Base-by-base conservation (phyloP, 1,140 invertebrate species). In the Procambarus virginalis region DNA sequence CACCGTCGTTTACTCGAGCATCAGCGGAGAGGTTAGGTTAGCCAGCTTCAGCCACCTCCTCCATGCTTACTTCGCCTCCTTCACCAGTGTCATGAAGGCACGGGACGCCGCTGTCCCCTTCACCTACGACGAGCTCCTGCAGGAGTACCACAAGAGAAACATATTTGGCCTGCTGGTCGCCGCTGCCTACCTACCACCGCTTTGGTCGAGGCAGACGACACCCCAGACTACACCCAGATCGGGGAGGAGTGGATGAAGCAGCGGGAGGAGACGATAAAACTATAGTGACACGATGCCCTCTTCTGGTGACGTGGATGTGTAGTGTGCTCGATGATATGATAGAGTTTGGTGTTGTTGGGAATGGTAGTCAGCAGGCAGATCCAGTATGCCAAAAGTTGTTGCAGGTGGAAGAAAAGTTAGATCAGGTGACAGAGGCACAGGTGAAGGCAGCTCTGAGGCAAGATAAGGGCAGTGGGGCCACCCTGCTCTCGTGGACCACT, bases 81-180 rank as follows among this genome's bases (percentile, higher is more conserved):
- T 84, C 8, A 68, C 9, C 22, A 20, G 45, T 3, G 48, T 70
- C 6, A 20, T 73, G 45, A 34, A 45, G 20, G 81, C 60, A 5
- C 45, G 81, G 46, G 22, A 49, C 22, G 6, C 68, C 6, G 8
- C 64, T 3, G 0, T 45, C 6, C 81, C 81, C 34, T 84, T 84
- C 64, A 84, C 81, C 64, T 70, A 49, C 34, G 81, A 84, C 55
- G 58, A 73, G 48, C 81, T 84, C 45, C 55, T 48, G 64, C 9
- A 58, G 22, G 81, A 84, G 14, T 84, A 84, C 45, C 58, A 17
- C 17, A 49, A 20, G 20, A 84, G 60, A 70, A 49, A 9, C 81
- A 34, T 70, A 3, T 73, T 49, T 34, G 81, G 81, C 6, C 6
- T 49, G 5, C 22, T 70, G 20, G 48, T 70, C 6, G 60, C 60